Evolutionary conservation across 2,113 vertebrate genomes (phyloP).

Genomic region (Bubalus kerabau): DNA sequence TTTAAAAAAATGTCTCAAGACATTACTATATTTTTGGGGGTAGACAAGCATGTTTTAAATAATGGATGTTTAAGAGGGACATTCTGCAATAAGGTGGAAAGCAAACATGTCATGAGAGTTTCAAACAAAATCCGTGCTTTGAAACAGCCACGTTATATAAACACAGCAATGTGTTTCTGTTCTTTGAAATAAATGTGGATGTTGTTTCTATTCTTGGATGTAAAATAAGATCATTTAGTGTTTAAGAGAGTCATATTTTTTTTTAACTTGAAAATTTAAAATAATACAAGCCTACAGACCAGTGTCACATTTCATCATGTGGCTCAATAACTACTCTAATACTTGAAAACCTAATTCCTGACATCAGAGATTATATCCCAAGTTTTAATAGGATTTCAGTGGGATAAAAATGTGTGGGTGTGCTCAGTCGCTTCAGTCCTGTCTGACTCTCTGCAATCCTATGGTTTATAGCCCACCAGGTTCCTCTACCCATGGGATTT

Average conservation of each 20-base stretch:
- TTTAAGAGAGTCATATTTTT: not conserved
- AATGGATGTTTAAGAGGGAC: not conserved
- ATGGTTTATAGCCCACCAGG: not conserved
- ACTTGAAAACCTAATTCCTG: not conserved
- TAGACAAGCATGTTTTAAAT: not conserved
- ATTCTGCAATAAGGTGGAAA: not conserved
- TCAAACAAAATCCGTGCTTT: not conserved
- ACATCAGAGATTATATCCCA: not conserved
- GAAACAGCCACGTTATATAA: not conserved
- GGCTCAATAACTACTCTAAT: not conserved
- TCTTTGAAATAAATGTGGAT: not conserved
- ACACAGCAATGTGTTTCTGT: not conserved
- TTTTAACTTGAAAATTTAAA: not conserved
- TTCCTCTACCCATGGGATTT: not conserved
- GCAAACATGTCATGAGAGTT: not conserved
- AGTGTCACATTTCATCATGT: not conserved
- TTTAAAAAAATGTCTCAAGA: not conserved
- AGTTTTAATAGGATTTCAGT: not conserved
- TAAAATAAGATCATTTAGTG: not conserved
- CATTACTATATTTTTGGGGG: not conserved
- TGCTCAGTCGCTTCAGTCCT: not conserved
- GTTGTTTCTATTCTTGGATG: not conserved
- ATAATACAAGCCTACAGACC: not conserved
- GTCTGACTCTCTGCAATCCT: not conserved
- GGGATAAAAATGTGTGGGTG: not conserved